Conservation (phyloP, 2,113 vertebrate species). For the Bufo bufo region DNA sequence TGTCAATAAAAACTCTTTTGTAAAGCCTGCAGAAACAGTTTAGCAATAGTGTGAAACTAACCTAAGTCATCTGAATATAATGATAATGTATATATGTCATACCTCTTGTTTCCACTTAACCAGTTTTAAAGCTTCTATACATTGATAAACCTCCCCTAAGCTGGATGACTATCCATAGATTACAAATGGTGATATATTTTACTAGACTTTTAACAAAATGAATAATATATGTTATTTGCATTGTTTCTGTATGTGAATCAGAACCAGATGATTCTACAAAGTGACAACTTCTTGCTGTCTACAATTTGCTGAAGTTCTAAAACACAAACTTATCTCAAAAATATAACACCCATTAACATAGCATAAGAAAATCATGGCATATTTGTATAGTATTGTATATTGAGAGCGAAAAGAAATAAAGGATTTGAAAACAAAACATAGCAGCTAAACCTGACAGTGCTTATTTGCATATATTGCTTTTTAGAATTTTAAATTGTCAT, state of each 20-base stretch:
- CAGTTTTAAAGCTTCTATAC: neutral
- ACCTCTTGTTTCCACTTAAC: too few relatives aligned
- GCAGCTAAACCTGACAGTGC: neutral
- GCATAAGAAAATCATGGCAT: neutral
- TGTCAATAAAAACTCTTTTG: too few relatives aligned
- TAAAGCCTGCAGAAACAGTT: too few relatives aligned
- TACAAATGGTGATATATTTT: neutral
- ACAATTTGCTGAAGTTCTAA: neutral
- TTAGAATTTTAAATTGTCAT: slow-evolving; percentile 42
- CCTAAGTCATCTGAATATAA: too few relatives aligned
- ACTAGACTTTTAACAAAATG: neutral
- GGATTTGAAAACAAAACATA: slow-evolving; percentile 4
- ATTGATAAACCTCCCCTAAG: neutral
- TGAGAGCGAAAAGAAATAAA: slow-evolving; percentile 11
- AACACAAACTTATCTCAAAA: neutral
- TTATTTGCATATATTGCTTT: slow-evolving; percentile 31
- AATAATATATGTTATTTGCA: neutral
- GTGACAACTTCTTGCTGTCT: neutral
- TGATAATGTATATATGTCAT: too few relatives aligned
- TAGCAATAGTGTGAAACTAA: too few relatives aligned
- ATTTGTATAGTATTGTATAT: neutral
- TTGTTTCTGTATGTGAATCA: neutral
- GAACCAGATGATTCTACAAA: neutral
- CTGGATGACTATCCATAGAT: neutral
- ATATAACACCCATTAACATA: slow-evolving; percentile 14